These are phyloP conservation scores for Amiota minor DNA, from an alignment of 2,888 invertebrate genomes.

Conservation along the genomic window DNA sequence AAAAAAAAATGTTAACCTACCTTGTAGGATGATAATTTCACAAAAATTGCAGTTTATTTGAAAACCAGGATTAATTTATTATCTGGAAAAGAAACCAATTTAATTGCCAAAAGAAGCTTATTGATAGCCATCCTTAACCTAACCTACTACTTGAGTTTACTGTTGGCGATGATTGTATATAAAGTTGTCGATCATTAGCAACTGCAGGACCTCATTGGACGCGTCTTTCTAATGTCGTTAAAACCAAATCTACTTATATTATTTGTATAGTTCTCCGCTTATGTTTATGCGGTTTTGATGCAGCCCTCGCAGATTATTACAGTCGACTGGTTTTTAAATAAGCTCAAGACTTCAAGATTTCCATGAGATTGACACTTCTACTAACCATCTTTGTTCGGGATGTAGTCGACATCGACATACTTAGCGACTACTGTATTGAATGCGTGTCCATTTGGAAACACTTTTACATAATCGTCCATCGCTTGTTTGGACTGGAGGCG, in stretches of 20 bases:
- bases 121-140: no score
- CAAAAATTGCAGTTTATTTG: not conserved
- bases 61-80: not conserved
- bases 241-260: slow-evolving; percentile 82
- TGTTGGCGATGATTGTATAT: slow-evolving; percentile 83
- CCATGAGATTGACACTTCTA: slow-evolving; percentile 75
- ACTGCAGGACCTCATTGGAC: slow-evolving; percentile 86
- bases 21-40: no score
- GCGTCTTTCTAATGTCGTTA: slow-evolving; percentile 83
- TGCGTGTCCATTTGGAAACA: slow-evolving; percentile 83
- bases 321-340: slow-evolving; percentile 55
- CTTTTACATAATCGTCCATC: slow-evolving; percentile 81
- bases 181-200: slow-evolving; percentile 87
- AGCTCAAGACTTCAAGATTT: slow-evolving; percentile 55
- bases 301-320: slow-evolving; percentile 61
- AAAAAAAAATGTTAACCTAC: not conserved
- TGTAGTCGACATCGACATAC: slow-evolving; percentile 86
- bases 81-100: no score
- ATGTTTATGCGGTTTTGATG: slow-evolving; percentile 73
- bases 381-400: slow-evolving; percentile 84
- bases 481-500: slow-evolving; percentile 86
- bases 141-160: slow-evolving; percentile 81
- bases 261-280: slow-evolving; percentile 80
- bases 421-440: slow-evolving; percentile 88
- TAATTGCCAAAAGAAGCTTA: no score